Evolutionary conservation across 2,888 invertebrate genomes (phyloP).

Genomic region (Eledona agricola): DNA sequence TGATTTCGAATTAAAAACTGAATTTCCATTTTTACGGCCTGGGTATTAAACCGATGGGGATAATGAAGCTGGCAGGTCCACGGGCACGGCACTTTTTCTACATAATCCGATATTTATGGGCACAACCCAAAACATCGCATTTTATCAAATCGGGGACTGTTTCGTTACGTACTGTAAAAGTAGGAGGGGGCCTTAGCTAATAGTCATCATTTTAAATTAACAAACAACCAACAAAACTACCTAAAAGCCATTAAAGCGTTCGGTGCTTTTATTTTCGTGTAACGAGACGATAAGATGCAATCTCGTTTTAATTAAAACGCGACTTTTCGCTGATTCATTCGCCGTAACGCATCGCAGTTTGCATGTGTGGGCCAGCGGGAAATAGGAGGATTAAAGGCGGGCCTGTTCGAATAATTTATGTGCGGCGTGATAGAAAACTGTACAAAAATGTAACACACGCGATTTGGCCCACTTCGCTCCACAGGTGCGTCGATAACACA

Average conservation of each 20-base stretch:
- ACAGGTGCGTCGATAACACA: constrained; percentile 36
- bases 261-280: constrained; percentile 9
- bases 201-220: constrained; percentile 28
- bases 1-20: no score
- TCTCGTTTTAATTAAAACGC: constrained; percentile 18
- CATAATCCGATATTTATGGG: no score
- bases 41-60: no score
- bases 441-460: constrained; percentile 27
- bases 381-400: background rate
- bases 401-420: constrained; percentile 19
- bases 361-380: no score
- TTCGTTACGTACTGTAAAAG: background rate
- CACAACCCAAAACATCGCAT: no score
- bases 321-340: constrained; percentile 14
- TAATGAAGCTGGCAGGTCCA: no score
- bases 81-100: no score
- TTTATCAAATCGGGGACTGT: no score
- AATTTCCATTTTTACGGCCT: no score
- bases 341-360: constrained; percentile 1
- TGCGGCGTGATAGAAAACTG: constrained; percentile 10
- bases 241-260: constrained; percentile 1
- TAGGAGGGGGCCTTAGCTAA: background rate
- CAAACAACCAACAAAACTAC: constrained; percentile 17
- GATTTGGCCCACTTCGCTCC: constrained; percentile 25
- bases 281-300: constrained; percentile 6